Evolutionary conservation across 35 echinoderm and acorn worm species (phyloP).

Genomic region (Strongylocentrotus purpuratus): DNA sequence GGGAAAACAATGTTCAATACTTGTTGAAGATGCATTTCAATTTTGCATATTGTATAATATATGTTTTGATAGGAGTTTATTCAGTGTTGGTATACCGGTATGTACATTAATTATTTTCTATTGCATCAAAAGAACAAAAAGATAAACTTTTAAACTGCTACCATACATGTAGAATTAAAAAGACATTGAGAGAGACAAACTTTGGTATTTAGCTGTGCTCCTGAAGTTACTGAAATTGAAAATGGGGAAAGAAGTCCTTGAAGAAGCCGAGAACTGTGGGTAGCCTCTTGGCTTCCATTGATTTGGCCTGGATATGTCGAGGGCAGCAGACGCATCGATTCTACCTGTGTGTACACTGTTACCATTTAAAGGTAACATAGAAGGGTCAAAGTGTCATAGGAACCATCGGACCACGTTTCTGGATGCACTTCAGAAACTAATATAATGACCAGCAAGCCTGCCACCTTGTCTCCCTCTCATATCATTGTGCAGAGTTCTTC

Average conservation of each 20-base stretch:
- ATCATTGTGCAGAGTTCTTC: background rate
- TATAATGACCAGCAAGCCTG: background rate
- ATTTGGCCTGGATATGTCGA: background rate
- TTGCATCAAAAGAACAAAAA: too few relatives aligned
- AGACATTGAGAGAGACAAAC: too few relatives aligned
- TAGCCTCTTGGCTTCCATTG: background rate
- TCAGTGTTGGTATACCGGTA: too few relatives aligned
- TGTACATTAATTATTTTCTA: too few relatives aligned
- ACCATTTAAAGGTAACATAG: slow-evolving; percentile 18
- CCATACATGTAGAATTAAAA: too few relatives aligned
- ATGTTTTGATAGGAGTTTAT: too few relatives aligned
- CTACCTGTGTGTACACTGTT: slow-evolving; percentile 9
- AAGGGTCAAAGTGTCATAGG: background rate
- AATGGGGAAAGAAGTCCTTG: background rate
- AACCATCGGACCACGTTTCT: background rate
- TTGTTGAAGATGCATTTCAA: too few relatives aligned
- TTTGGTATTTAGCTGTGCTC: background rate
- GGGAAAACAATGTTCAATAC: too few relatives aligned
- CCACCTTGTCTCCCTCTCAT: background rate
- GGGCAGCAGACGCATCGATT: background rate
- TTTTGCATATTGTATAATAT: too few relatives aligned
- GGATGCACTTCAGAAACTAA: background rate
- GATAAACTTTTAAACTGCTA: too few relatives aligned
- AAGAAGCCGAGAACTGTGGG: background rate
- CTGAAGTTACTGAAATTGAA: background rate